Conservation (phyloP, 1,140 invertebrate species). For the Panulirus ornatus region DNA sequence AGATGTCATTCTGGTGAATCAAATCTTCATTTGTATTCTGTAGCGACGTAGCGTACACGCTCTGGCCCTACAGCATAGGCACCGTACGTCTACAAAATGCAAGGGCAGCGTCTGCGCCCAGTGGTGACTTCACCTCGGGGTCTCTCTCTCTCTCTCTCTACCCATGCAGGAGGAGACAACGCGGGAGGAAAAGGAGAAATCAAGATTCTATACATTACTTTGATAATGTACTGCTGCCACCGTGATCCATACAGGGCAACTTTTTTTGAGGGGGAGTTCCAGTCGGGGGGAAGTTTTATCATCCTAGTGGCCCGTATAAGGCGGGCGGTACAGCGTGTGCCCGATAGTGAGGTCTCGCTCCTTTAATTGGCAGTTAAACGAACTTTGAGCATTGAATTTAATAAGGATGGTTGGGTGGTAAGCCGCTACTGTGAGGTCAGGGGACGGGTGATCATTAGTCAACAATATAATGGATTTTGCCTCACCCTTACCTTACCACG, state of each 20-base stretch:
- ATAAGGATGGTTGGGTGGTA: constrained; percentile 30
- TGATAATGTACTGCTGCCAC: constrained; percentile 33
- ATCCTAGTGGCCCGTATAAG: constrained; percentile 53
- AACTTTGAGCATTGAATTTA: constrained; percentile 67
- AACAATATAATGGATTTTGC: too few species aligned
- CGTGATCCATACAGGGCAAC: constrained; percentile 44
- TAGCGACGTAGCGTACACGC: background rate
- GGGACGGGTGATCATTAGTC: too few species aligned
- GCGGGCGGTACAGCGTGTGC: constrained; percentile 57
- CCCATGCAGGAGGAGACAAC: background rate
- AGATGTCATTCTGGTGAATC: constrained; percentile 49
- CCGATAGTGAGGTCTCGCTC: constrained; percentile 49
- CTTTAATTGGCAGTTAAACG: constrained; percentile 71
- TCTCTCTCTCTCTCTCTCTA: too few species aligned
- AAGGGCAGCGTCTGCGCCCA: too few species aligned
- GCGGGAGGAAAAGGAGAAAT: background rate
- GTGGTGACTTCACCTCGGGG: too few species aligned
- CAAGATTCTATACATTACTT: constrained; percentile 37
- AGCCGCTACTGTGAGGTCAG: constrained; percentile 32
- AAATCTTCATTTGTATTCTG: background rate
- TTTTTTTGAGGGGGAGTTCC: constrained; percentile 46
- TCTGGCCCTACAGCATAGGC: background rate
- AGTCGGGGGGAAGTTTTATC: constrained; percentile 60
- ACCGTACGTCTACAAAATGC: background rate
- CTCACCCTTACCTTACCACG: too few species aligned